Percentiles rank a stretch among this genome's conserved stretches.
phyloP scores from a whole-genome alignment of 2,888 invertebrate species.

The Dorcus hopei region DNA sequence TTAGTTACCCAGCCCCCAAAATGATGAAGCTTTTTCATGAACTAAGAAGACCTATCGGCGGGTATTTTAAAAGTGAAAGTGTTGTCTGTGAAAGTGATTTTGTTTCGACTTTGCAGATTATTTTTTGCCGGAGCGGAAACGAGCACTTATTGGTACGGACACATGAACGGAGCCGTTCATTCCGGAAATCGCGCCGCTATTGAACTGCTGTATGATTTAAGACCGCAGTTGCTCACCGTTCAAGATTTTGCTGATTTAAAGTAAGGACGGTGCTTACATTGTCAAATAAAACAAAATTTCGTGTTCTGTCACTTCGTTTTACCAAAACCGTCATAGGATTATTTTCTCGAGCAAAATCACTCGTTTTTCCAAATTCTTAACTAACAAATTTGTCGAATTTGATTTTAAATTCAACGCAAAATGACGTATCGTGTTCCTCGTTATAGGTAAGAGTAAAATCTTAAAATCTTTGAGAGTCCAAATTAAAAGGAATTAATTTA shows the following conservation, averaged over 20 bases:
- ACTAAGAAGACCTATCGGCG: constrained; percentile 22
- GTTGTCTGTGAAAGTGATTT: background rate
- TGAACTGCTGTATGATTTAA: constrained; percentile 34
- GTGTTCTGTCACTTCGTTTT: too few species aligned
- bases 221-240: constrained; percentile 27
- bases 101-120: constrained; percentile 27
- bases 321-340: too few species aligned
- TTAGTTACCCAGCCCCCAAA: constrained; percentile 15
- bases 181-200: constrained; percentile 36
- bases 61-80: constrained; percentile 17
- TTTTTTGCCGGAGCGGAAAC: constrained; percentile 40
- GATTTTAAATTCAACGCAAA: too few species aligned
- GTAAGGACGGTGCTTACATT: background rate
- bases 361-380: too few species aligned
- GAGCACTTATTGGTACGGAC: constrained; percentile 36
- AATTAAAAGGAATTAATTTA: too few species aligned
- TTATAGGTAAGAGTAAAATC: too few species aligned
- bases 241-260: constrained; percentile 15
- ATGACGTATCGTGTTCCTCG: too few species aligned
- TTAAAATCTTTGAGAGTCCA: too few species aligned
- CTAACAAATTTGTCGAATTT: too few species aligned
- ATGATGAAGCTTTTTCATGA: constrained; percentile 23
- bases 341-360: too few species aligned
- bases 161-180: constrained; percentile 36
- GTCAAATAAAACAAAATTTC: too few species aligned